Conservation (phyloP, 2,797 vertebrate species). For the Psittacula echo region DNA sequence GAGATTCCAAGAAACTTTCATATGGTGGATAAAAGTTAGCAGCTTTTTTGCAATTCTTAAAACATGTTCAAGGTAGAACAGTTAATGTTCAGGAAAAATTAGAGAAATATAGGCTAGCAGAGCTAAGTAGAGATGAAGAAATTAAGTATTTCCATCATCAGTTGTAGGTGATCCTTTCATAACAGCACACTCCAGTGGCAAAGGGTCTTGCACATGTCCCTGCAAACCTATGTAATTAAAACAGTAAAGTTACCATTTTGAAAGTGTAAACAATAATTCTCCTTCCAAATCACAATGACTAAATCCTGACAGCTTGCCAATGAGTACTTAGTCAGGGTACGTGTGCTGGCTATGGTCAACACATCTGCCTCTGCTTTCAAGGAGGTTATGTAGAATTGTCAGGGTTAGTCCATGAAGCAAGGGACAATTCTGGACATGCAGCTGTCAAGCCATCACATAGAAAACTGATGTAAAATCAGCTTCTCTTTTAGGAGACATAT, state of each 20-base stretch:
- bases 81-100: background rate
- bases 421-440: background rate
- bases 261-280: background rate
- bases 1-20: background rate
- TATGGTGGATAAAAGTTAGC: background rate
- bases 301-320: background rate
- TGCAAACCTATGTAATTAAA: background rate
- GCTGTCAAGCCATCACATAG: background rate
- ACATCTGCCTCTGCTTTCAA: background rate
- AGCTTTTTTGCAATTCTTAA: background rate
- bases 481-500: background rate
- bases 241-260: background rate
- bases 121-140: background rate
- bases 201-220: background rate
- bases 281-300: background rate
- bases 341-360: accelerated
- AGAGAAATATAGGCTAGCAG: background rate
- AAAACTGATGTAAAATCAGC: background rate
- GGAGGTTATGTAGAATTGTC: background rate
- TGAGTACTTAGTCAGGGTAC: background rate
- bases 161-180: background rate
- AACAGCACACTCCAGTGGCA: background rate
- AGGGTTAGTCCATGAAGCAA: background rate
- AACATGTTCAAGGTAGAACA: background rate
- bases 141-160: background rate